Percentiles rank a stretch among this genome's conserved stretches.
Conservation (phyloP, 2,797 vertebrate genomes). For the Arnoldichthys spilopterus region DNA sequence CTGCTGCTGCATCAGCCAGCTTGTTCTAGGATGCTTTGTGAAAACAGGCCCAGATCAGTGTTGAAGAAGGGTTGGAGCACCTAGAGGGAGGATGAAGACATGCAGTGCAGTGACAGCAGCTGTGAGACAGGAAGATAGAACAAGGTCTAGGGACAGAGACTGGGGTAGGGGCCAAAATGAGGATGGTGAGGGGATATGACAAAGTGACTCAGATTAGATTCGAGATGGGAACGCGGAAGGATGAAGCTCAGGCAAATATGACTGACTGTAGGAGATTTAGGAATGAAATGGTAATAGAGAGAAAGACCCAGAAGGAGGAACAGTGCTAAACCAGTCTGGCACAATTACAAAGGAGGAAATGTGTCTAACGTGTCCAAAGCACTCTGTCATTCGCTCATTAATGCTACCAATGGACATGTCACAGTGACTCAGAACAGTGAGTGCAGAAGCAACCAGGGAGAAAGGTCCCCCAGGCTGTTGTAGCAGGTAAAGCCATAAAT, state of each 20-base stretch:
- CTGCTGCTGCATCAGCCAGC: neutral
- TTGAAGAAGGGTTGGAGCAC: neutral
- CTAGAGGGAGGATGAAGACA: conserved; percentile 3
- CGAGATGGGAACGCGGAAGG: neutral
- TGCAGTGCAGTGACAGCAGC: conserved; percentile 33
- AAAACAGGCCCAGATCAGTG: conserved; percentile 1
- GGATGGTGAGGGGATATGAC: neutral
- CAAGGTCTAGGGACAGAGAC: neutral
- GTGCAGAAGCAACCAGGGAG: conserved; percentile 3
- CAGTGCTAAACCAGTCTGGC: neutral
- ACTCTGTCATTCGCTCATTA: conserved; percentile 6
- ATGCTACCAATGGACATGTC: neutral
- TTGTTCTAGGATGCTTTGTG: neutral
- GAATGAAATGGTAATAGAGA: neutral
- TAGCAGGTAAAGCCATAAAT: conserved; percentile 24
- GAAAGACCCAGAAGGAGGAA: neutral
- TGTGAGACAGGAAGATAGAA: neutral
- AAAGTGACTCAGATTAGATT: neutral
- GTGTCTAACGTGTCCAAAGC: neutral
- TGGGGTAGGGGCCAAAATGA: neutral
- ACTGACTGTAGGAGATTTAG: neutral
- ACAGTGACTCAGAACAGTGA: conserved; percentile 3
- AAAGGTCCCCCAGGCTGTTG: neutral
- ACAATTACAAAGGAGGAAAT: neutral
- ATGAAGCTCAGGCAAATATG: neutral